Conservation (phyloP, 2,797 vertebrate genomes). For the Premnoplex brunnescens region DNA sequence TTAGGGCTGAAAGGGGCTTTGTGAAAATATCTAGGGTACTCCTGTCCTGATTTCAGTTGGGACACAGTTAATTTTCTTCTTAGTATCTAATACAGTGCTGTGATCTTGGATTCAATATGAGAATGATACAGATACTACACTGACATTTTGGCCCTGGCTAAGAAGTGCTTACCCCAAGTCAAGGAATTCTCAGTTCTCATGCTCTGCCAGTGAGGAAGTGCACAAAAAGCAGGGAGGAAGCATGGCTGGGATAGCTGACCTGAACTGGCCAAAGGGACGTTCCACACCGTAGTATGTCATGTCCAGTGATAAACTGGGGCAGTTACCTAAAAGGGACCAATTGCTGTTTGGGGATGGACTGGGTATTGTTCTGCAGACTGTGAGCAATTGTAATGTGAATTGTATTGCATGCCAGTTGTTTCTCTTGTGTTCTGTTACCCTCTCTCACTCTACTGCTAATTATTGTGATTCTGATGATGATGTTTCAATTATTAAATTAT, state of each 20-base stretch:
- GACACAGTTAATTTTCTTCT: neutral
- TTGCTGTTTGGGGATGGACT: neutral
- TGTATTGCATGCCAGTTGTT: neutral
- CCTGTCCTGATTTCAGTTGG: neutral
- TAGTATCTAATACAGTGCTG: neutral
- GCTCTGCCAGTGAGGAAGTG: neutral
- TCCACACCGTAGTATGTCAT: neutral
- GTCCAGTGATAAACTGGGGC: neutral
- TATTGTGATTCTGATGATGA: neutral
- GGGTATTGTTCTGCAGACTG: neutral
- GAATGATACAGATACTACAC: neutral
- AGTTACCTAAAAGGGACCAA: neutral
- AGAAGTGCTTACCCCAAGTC: neutral
- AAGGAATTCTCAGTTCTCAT: rapidly evolving
- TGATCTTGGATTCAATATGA: neutral
- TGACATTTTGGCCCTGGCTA: neutral
- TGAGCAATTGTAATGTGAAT: neutral
- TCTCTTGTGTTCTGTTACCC: neutral
- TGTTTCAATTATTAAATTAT: neutral
- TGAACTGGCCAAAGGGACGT: neutral
- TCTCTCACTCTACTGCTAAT: neutral
- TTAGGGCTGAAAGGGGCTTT: neutral
- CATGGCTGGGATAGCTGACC: neutral
- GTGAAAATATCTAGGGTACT: neutral
- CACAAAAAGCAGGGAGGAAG: neutral